A percentile compares a stretch with the other conserved stretches of the same genome.
Conservation (phyloP, 2,888 invertebrate genomes). For the Sycophila texana region DNA sequence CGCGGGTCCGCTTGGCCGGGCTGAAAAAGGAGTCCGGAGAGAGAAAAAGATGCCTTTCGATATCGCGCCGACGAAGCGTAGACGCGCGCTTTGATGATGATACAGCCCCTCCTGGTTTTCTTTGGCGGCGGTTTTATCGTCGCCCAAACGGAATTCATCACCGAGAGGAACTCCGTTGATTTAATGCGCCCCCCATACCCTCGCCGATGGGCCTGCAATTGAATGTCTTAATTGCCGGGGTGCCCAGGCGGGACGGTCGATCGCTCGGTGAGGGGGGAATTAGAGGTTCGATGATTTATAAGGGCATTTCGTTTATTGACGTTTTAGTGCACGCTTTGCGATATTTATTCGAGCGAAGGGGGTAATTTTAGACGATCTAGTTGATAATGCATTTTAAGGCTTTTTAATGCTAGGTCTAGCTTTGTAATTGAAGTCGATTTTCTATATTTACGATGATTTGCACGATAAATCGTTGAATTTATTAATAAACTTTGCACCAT, state of each 20-base stretch:
- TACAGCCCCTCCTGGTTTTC: not conserved
- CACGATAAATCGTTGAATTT: no score
- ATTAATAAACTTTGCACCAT: no score
- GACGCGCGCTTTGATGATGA: conserved; percentile 17
- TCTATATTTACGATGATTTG: no score
- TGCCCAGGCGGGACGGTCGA: not conserved
- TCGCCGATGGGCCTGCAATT: conserved; percentile 8
- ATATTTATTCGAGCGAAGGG: no score
- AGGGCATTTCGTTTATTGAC: conserved; percentile 12
- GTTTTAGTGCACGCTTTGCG: no score
- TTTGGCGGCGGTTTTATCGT: conserved; percentile 7
- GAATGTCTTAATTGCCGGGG: conserved; percentile 32
- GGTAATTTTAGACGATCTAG: no score
- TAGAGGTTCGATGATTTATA: conserved; percentile 13
- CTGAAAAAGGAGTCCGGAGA: not conserved
- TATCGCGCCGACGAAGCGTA: conserved; percentile 23
- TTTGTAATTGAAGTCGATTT: no score
- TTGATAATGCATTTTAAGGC: not conserved
- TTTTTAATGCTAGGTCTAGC: not conserved
- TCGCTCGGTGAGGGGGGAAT: not conserved
- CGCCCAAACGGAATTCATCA: conserved; percentile 13
- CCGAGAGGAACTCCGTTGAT: not conserved
- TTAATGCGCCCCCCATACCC: not conserved
- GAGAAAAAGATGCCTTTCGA: not conserved
- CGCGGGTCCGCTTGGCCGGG: conserved; percentile 63